phyloP scores from a whole-genome alignment of 2,113 vertebrate species.

The Atractosteus spatula region DNA sequence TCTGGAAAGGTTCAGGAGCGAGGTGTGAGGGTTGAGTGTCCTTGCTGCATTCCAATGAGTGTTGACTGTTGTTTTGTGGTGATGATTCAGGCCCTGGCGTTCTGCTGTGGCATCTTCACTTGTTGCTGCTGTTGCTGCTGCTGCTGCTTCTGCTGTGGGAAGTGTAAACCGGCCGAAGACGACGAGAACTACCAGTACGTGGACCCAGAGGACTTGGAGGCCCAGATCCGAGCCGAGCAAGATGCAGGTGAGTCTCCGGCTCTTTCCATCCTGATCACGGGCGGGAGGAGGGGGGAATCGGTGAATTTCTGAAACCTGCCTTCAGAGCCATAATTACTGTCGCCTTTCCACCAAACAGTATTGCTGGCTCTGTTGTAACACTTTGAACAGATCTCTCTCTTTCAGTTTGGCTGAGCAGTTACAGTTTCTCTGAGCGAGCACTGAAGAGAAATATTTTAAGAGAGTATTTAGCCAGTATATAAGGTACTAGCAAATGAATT shows the following conservation, averaged over 20 bases:
- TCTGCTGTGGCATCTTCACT: slow-evolving; percentile 73
- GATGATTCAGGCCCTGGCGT: slow-evolving; percentile 61
- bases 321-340: background rate
- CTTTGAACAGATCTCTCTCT: background rate
- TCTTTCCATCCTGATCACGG: no score
- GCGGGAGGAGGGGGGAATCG: rapidly evolving
- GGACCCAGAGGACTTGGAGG: slow-evolving; percentile 75
- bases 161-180: slow-evolving; percentile 73
- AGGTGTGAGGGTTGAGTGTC: background rate
- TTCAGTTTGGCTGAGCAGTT: slow-evolving; percentile 1
- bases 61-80: slow-evolving; percentile 1
- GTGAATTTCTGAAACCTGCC: no score
- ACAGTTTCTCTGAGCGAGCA: background rate
- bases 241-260: slow-evolving; percentile 56
- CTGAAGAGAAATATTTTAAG: background rate
- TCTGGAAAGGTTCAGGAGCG: no score
- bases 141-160: slow-evolving; percentile 87
- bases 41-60: background rate
- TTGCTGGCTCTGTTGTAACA: background rate
- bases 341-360: background rate
- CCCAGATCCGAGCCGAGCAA: slow-evolving; percentile 73
- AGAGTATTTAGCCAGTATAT: background rate
- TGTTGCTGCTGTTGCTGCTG: slow-evolving; percentile 91
- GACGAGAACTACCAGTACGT: slow-evolving; percentile 72
- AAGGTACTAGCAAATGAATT: no score